phyloP scores from a whole-genome alignment of 2,113 vertebrate species.

The Actinemys pallida region DNA sequence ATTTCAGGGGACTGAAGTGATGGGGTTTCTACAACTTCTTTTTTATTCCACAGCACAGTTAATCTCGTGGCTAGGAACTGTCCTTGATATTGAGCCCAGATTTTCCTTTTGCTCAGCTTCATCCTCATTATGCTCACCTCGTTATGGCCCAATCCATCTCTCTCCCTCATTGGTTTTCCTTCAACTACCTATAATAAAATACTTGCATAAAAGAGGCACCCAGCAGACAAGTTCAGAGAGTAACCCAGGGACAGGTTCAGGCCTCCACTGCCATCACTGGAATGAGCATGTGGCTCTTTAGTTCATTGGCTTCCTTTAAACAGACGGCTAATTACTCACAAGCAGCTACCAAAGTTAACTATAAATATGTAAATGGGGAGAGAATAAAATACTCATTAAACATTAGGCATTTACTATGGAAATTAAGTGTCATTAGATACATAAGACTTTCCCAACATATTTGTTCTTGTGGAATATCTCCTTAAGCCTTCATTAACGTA shows the following conservation, averaged over 20 bases:
- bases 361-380: slow-evolving; percentile 71
- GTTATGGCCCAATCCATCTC: background rate
- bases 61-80: background rate
- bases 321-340: slow-evolving; percentile 61
- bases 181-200: slow-evolving; percentile 2
- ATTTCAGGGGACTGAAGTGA: background rate
- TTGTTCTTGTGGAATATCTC: slow-evolving; percentile 35
- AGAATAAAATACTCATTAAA: slow-evolving; percentile 68
- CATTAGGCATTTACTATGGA: slow-evolving; percentile 74
- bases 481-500: slow-evolving; percentile 43
- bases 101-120: background rate
- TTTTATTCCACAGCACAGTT: background rate
- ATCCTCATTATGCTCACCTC: background rate
- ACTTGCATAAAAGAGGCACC: background rate
- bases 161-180: background rate
- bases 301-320: slow-evolving; percentile 49
- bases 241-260: background rate
- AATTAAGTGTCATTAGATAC: slow-evolving; percentile 71
- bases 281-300: slow-evolving; percentile 31
- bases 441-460: slow-evolving; percentile 39
- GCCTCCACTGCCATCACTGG: background rate
- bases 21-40: background rate
- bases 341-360: slow-evolving; percentile 70
- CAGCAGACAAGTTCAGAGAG: background rate
- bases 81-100: background rate